Conservation (phyloP, 2,797 vertebrate genomes). For the Myoxocephalus aenaeus region DNA sequence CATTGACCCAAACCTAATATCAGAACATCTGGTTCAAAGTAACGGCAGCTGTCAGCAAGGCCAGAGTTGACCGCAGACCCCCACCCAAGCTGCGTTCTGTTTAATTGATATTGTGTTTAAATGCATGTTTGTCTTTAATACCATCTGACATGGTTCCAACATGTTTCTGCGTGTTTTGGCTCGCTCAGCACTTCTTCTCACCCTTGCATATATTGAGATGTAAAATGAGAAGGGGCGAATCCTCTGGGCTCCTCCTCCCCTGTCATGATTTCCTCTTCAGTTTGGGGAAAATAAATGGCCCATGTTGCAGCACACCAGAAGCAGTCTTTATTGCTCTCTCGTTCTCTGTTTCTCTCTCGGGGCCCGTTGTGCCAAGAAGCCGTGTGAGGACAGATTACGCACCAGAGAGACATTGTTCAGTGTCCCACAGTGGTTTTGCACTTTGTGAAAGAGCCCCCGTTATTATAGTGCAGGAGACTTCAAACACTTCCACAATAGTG, state of each 20-base stretch:
- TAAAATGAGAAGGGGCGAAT: conserved; percentile 59
- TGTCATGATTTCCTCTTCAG: conserved; percentile 45
- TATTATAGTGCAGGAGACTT: conserved; percentile 70
- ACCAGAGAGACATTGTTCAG: conserved; percentile 71
- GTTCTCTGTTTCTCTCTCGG: conserved; percentile 48
- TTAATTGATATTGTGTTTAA: conserved; percentile 64
- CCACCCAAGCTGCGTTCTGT: conserved; percentile 36
- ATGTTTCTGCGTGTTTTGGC: conserved; percentile 68
- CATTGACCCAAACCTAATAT: conserved; percentile 64
- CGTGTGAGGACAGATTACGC: conserved; percentile 70
- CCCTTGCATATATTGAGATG: conserved; percentile 58
- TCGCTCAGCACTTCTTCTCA: conserved; percentile 43
- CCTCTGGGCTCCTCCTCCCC: conserved; percentile 47
- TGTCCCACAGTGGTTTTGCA: conserved; percentile 63
- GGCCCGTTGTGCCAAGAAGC: conserved; percentile 59
- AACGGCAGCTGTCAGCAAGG: conserved; percentile 64
- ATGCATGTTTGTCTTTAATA: conserved; percentile 64
- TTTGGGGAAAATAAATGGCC: conserved; percentile 56
- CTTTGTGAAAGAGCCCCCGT: conserved; percentile 67
- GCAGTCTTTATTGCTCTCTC: conserved; percentile 53
- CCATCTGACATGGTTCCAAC: conserved; percentile 39
- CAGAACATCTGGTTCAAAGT: conserved; percentile 75
- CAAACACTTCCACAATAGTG: conserved; percentile 63
- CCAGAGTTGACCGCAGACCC: conserved; percentile 49
- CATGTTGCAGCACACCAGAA: conserved; percentile 58